Base-by-base conservation (phyloP, 1,140 invertebrate genomes). In the Caenorhabditis remanei region DNA sequence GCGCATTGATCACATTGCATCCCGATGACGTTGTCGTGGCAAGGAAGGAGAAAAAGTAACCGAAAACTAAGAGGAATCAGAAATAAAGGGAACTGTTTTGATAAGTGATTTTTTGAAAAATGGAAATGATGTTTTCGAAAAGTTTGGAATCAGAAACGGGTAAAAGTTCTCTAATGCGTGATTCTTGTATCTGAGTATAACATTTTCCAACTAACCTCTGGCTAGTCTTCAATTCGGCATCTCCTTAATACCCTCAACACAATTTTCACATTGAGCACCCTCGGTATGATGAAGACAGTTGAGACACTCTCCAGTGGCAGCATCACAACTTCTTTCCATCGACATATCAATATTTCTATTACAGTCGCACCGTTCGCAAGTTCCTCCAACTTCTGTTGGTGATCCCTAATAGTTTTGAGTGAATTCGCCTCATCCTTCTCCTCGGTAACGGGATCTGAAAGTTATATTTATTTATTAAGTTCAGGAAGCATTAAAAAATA, bases 391-490 rank as follows among this genome's bases (percentile, higher is more conserved):
- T 46, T 94, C 92, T 86, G 96, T 95, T 0, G 98, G 97, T 92
- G 97, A 95, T 8, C 98, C 98, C 93, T 95, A 99, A 93, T 96
- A 98, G 93, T 99, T 99, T 90, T 98, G 96, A 4, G 96, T 95
- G 93, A 98, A 99, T 67, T 95, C 95, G 91, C 98, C 97, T 94
- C 98, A 99, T 21, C 96, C 94, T 1, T 95, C 93, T 1, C 96
- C 96, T 93, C 89, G 85, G 75, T 92, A 93, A 0, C 91, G 92
- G 65, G 84, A 46, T 50, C 89, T 91, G 56, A 75, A 91, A 86
- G 24, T 32, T 2, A 40, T 58, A 21, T 58, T 58, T 58, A 21
- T n/a, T n/a, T n/a, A n/a, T n/a, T n/a, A n/a, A n/a, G n/a, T n/a
- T n/a, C n/a, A n/a, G n/a, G n/a, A n/a, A n/a, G n/a, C n/a, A n/a